phyloP scores from a whole-genome alignment of 2,113 vertebrate species.

The Scopus umbretta region DNA sequence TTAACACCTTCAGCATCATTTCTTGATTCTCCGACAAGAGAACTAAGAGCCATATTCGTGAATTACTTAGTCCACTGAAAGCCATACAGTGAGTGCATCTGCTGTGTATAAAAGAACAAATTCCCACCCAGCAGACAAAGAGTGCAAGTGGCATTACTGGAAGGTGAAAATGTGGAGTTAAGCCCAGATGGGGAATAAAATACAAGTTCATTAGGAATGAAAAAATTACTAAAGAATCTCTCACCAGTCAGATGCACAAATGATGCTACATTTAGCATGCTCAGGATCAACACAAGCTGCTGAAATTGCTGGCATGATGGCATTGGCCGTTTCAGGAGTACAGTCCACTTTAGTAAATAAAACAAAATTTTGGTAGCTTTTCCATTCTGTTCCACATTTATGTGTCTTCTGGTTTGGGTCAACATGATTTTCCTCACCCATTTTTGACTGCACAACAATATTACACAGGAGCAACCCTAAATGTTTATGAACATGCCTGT shows the following conservation, averaged over 20 bases:
- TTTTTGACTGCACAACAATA: not conserved
- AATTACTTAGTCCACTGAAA: not conserved
- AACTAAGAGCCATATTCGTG: slow-evolving; percentile 61
- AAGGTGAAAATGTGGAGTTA: not conserved
- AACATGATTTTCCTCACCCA: not conserved
- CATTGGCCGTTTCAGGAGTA: not conserved
- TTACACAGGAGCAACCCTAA: not conserved
- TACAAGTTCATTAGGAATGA: not conserved
- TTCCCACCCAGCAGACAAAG: not conserved
- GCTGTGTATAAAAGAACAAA: not conserved
- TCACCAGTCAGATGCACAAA: not conserved
- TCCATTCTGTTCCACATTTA: not conserved
- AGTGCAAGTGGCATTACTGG: not conserved
- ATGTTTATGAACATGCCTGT: no score
- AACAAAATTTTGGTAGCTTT: not conserved
- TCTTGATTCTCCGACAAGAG: slow-evolving; percentile 44
- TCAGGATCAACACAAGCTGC: not conserved
- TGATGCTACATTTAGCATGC: not conserved
- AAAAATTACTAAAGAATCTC: not conserved
- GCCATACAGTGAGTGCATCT: not conserved
- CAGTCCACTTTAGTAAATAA: not conserved
- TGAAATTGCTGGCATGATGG: not conserved
- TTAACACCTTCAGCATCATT: slow-evolving; percentile 29
- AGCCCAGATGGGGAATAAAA: not conserved
- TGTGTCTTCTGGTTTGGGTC: not conserved